These are phyloP conservation scores for Coturnix japonica DNA, from an alignment of 2,113 vertebrate genomes.

Conservation along the genomic window DNA sequence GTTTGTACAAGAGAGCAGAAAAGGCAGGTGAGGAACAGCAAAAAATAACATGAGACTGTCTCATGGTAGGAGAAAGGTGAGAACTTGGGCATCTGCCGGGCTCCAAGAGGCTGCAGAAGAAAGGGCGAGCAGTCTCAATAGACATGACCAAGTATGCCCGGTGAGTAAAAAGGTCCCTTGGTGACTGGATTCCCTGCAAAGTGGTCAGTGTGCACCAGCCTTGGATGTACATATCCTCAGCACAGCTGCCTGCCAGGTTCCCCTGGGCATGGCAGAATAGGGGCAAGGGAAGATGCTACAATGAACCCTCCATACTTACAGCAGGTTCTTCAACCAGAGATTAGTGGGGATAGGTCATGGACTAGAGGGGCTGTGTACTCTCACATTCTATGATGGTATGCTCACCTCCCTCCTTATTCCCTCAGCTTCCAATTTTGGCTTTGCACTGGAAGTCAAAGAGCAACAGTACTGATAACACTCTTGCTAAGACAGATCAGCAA, in stretches of 20 bases:
- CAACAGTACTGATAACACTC: neutral
- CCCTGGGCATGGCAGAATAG: neutral
- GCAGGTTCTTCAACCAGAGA: neutral
- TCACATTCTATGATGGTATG: neutral
- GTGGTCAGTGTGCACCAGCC: neutral
- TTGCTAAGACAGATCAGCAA: neutral
- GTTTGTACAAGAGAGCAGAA: neutral
- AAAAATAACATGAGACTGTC: neutral
- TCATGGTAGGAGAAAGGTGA: neutral
- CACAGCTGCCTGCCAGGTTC: neutral
- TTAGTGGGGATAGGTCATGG: neutral
- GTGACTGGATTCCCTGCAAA: neutral
- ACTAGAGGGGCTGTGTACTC: neutral
- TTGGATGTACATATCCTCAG: accelerated
- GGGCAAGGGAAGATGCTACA: accelerated
- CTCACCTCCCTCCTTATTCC: too few relatives aligned
- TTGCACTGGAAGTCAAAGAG: neutral
- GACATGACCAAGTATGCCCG: neutral
- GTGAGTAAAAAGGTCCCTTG: neutral
- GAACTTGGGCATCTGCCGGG: neutral
- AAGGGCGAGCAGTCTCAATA: neutral
- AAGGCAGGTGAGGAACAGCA: neutral
- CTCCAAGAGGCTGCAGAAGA: neutral
- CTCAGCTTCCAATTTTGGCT: neutral
- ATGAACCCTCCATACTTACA: neutral